Evolutionary conservation across 2,888 invertebrate genomes (phyloP), one percentile per base, ranked within the genome.

Genomic region (Morpho deidamia): DNA sequence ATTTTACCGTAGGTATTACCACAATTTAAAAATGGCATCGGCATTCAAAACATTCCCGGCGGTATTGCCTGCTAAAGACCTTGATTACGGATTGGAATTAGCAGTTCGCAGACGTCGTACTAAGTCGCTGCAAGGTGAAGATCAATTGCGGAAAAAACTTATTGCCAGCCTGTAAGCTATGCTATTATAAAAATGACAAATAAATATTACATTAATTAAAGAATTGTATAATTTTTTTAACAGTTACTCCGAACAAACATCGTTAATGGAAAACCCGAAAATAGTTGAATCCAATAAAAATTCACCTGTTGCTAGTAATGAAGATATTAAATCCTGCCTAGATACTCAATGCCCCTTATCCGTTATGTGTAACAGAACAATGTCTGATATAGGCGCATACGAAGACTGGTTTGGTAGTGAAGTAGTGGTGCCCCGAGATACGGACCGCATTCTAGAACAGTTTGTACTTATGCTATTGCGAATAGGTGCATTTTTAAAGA

Each of bases 101-200:
- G 88, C 90, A 11, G 76, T 90, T 23, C 77, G 91, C 10, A 72
- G 90, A 56, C 78, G 90, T 46, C 73, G 81, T 37, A 90, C 90
- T 10, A 90, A 90, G 65, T 89, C 90, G 1, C 69, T 91, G 57
- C 65, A 81, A 37, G 81, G 72, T 10, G 89, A 87, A 70, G 79
- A 83, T 8, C 78, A 82, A 56, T 65, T 89, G n/a, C 75, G 90
- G 2, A 76, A 72, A 58, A 80, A 76, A 59, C 64, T 90, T 7
- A 76, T 82, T 39, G 76, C 80, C 4, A 74, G 70, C 51, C 75
- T 82, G 88, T 89, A 65, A 77, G 76, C 53, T 41, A 33, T 10
- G 33, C 7, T 48, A 40, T 7, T 40, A 11, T n/a, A 10, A 37
- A 1, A 37, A 37, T 10, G 3, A 4, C n/a, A 37, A 37, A 37